These are phyloP conservation scores for Pycnonotus jocosus DNA, from an alignment of 2,113 vertebrate species.

Conservation along the genomic window DNA sequence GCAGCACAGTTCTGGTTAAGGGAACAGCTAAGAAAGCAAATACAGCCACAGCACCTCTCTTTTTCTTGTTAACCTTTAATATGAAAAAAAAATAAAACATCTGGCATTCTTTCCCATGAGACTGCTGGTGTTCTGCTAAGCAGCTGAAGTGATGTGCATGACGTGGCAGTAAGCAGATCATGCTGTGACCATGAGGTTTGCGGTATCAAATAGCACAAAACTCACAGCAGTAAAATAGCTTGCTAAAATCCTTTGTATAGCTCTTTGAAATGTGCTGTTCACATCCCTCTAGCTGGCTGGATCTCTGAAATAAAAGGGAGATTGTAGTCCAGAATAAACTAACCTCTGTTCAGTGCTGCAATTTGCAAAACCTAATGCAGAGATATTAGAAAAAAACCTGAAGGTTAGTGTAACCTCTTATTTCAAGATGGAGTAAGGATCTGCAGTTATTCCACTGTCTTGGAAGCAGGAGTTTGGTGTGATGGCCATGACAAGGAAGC, in stretches of 20 bases:
- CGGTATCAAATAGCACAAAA: neutral
- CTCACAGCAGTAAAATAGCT: neutral
- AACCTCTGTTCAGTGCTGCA: neutral
- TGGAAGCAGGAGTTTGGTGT: neutral
- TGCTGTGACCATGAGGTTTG: neutral
- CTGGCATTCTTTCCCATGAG: neutral
- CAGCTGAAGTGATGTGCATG: neutral
- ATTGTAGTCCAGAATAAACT: neutral
- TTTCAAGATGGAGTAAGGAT: neutral
- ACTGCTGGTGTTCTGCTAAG: neutral
- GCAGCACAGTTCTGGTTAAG: neutral
- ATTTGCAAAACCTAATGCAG: neutral
- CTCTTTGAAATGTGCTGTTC: conserved; percentile 1
- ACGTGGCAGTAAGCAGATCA: neutral
- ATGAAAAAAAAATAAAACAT: neutral
- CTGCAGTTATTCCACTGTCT: neutral
- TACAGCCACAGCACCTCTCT: neutral
- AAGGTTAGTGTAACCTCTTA: neutral
- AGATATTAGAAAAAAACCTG: neutral
- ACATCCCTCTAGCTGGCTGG: neutral
- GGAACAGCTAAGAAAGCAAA: neutral
- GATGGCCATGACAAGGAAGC: neutral
- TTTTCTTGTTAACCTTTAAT: conserved; percentile 30
- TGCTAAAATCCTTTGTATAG: neutral
- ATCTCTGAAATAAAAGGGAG: conserved; percentile 11